Percentiles rank a stretch among this genome's conserved stretches.
phyloP scores from a whole-genome alignment of 1,140 invertebrate species.

The Dufourea novaeangliae region DNA sequence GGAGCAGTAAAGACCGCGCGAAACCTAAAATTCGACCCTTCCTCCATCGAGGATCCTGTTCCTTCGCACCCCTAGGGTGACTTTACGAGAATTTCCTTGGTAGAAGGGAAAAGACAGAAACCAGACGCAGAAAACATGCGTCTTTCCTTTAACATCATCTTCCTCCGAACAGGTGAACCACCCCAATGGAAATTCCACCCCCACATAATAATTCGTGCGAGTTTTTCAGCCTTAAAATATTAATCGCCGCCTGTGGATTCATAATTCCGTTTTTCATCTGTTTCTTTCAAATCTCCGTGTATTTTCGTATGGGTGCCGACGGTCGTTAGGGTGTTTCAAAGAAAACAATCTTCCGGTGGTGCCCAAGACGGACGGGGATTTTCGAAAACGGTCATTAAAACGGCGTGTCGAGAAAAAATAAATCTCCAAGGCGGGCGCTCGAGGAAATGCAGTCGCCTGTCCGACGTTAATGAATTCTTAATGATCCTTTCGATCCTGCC shows the following conservation, averaged over 20 bases:
- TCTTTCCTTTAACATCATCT: not conserved
- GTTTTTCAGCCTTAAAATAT: not conserved
- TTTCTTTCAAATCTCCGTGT: not conserved
- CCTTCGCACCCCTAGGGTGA: no score
- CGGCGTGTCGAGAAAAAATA: slow-evolving; percentile 4
- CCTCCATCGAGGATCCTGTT: no score
- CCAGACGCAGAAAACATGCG: not conserved
- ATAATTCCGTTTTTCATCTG: slow-evolving; percentile 20
- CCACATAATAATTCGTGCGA: not conserved
- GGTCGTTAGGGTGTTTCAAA: slow-evolving; percentile 1
- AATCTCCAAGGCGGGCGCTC: slow-evolving; percentile 3
- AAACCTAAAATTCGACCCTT: not conserved
- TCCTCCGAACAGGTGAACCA: slow-evolving; percentile 15
- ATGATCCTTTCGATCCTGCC: not conserved
- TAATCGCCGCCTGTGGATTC: slow-evolving; percentile 20
- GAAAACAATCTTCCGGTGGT: slow-evolving; percentile 2
- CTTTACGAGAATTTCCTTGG: not conserved
- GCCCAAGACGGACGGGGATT: not conserved
- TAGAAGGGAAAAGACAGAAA: not conserved
- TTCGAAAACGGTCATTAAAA: not conserved
- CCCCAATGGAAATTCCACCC: not conserved
- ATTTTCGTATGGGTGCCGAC: slow-evolving; percentile 11
- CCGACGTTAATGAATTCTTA: not conserved
- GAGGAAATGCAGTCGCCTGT: no score
- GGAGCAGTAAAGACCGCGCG: not conserved